Evolutionary conservation across 2,888 invertebrate genomes (phyloP).

Genomic region (Drosophila demipolita): DNA sequence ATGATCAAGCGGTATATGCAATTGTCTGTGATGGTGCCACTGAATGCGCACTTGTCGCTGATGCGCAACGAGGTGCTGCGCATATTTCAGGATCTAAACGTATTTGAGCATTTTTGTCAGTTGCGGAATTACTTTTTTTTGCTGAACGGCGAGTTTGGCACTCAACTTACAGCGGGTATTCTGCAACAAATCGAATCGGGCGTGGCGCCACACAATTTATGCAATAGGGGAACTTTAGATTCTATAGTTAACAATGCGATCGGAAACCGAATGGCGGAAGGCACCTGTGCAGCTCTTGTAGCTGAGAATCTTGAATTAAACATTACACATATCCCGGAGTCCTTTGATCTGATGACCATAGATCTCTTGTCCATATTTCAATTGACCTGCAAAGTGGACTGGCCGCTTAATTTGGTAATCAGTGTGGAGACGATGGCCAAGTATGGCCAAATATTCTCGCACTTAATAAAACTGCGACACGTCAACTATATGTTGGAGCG

Average conservation of each 20-base stretch:
- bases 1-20: constrained; percentile 86
- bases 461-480: constrained; percentile 90
- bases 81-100: constrained; percentile 87
- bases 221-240: constrained; percentile 90
- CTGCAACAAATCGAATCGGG: constrained; percentile 89
- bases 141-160: constrained; percentile 92
- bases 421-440: constrained; percentile 89
- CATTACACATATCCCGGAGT: constrained; percentile 86
- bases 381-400: constrained; percentile 89
- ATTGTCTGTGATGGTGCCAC: constrained; percentile 89
- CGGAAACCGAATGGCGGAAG: constrained; percentile 88
- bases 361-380: constrained; percentile 89
- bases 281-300: constrained; percentile 4
- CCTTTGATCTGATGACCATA: constrained; percentile 88
- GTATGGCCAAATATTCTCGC: constrained; percentile 91
- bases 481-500: constrained; percentile 91
- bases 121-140: constrained; percentile 92
- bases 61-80: constrained; percentile 90
- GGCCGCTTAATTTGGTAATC: constrained; percentile 92
- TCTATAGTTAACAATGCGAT: constrained; percentile 89
- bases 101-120: constrained; percentile 89
- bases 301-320: constrained; percentile 87
- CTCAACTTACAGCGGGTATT: constrained; percentile 89
- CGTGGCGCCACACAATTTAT: constrained; percentile 88
- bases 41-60: constrained; percentile 89